phyloP scores from a whole-genome alignment of 2,888 invertebrate genomes.

The Cosmorhoe ocellata region DNA sequence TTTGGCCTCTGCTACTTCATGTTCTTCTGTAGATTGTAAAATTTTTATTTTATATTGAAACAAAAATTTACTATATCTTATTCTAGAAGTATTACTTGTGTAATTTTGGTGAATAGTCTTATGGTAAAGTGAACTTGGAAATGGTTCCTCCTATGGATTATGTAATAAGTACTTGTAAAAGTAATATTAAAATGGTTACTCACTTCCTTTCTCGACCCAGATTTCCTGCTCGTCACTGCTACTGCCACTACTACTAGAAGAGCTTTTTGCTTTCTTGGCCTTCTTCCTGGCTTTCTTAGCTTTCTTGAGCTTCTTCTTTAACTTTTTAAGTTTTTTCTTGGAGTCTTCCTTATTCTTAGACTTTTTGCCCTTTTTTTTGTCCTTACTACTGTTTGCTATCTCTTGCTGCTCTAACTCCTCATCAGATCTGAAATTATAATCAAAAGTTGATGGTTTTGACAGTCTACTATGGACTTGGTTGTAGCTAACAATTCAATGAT shows the following conservation, averaged over 20 bases:
- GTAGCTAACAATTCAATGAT: too few species aligned
- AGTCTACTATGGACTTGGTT: background rate
- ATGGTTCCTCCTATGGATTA: too few species aligned
- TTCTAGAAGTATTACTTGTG: too few species aligned
- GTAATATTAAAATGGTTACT: conserved; percentile 37
- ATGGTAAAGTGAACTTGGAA: too few species aligned
- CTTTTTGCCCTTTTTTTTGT: conserved; percentile 74
- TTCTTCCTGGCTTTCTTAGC: conserved; percentile 80
- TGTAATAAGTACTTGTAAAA: too few species aligned
- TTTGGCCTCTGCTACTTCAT: conserved; percentile 39
- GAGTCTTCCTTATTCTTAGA: conserved; percentile 76
- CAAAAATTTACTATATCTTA: too few species aligned
- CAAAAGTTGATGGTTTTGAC: background rate
- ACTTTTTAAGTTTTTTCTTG: conserved; percentile 81
- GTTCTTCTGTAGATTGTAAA: conserved; percentile 46
- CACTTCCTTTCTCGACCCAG: conserved; percentile 87
- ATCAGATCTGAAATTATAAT: conserved; percentile 60
- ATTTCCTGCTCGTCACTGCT: conserved; percentile 75
- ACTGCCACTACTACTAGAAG: conserved; percentile 63
- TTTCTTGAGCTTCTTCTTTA: conserved; percentile 78
- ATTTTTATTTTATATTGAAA: too few species aligned
- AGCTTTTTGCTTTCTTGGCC: conserved; percentile 67
- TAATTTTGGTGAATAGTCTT: too few species aligned
- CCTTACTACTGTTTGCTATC: conserved; percentile 56
- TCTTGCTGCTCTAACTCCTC: conserved; percentile 67